Percentiles rank a stretch among this genome's conserved stretches.
Conservation (phyloP, 1,140 invertebrate species). For the Megalopta genalis region DNA sequence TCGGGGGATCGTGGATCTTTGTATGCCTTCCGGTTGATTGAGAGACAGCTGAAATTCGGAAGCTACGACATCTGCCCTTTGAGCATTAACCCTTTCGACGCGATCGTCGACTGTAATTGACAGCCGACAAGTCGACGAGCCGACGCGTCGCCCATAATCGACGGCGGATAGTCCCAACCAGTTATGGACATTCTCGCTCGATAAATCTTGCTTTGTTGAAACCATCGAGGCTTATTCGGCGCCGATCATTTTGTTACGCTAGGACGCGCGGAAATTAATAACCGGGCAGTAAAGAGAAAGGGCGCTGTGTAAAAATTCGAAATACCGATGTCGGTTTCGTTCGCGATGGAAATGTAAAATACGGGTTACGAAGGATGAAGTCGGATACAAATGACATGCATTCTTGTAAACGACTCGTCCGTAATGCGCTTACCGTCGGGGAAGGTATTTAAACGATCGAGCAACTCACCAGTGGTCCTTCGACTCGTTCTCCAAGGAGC, state of each 20-base stretch:
- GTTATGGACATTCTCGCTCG: neutral
- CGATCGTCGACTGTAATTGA: slow-evolving; percentile 24
- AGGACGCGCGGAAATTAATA: neutral
- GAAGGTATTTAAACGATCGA: slow-evolving; percentile 3
- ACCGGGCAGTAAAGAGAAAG: no score
- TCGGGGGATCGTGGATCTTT: neutral
- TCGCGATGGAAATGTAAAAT: no score
- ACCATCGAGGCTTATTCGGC: neutral
- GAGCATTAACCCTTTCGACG: slow-evolving; percentile 16
- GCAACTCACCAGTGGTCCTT: slow-evolving; percentile 72
- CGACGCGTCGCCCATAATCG: slow-evolving; percentile 26
- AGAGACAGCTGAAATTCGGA: neutral
- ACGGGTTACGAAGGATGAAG: no score
- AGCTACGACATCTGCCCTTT: slow-evolving; percentile 15
- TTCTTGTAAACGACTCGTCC: no score
- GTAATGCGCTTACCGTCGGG: neutral
- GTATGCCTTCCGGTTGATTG: neutral
- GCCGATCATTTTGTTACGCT: neutral
- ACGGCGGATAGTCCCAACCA: slow-evolving; percentile 5
- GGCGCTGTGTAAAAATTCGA: no score
- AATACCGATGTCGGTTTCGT: no score
- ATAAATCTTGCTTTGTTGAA: neutral
- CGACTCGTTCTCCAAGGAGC: slow-evolving; percentile 76
- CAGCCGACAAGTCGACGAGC: slow-evolving; percentile 15
- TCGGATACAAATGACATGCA: no score